These are phyloP conservation scores for Trachelus tabidus DNA, from an alignment of 2,888 invertebrate genomes.

Conservation along the genomic window DNA sequence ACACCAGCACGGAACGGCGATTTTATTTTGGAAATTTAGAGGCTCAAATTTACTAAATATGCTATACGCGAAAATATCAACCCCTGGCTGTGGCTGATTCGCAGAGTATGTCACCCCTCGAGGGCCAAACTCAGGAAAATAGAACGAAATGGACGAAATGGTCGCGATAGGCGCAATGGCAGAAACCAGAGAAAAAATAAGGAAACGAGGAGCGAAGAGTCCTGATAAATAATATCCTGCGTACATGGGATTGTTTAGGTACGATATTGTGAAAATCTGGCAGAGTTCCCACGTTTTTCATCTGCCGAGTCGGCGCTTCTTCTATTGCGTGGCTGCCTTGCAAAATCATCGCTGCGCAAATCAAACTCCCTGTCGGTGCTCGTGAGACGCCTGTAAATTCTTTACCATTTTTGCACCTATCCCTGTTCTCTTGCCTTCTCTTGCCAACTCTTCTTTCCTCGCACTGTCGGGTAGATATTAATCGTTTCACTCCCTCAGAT, in stretches of 20 bases:
- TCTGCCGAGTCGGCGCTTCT: no score
- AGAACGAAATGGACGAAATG: no score
- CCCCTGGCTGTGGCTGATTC: no score
- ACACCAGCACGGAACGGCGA: background rate
- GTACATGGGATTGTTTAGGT: constrained; percentile 3
- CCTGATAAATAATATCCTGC: constrained; percentile 5
- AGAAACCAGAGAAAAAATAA: background rate
- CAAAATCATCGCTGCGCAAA: background rate
- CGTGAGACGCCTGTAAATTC: background rate
- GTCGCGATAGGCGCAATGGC: background rate
- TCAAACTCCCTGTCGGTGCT: background rate
- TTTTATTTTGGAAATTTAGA: constrained; percentile 16
- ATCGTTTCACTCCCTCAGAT: no score
- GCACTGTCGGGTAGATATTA: no score
- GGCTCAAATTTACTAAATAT: constrained; percentile 13
- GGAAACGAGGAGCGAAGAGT: background rate
- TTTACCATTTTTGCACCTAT: no score
- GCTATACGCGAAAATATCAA: background rate
- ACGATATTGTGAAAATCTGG: constrained; percentile 6
- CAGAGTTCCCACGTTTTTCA: constrained; percentile 8
- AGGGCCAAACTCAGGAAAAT: no score
- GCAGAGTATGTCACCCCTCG: no score
- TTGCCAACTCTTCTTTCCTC: no score
- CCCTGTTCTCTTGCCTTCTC: no score
- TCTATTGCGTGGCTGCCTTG: no score